phyloP scores from a whole-genome alignment of 2,888 invertebrate species.

The Nyleta sp. region DNA sequence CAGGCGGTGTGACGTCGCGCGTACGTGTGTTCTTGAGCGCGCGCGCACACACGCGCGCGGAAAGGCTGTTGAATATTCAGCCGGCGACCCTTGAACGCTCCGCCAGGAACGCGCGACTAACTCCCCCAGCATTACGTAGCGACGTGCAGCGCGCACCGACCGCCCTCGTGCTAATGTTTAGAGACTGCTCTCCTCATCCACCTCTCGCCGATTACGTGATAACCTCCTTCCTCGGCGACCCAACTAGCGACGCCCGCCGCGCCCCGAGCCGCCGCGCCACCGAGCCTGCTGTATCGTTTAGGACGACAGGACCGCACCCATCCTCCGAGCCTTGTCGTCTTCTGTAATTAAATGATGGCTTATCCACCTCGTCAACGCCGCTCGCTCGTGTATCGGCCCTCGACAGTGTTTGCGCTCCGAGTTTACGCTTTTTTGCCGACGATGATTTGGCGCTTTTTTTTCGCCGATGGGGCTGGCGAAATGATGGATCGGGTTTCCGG shows the following conservation, averaged over 20 bases:
- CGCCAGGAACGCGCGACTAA: conserved; percentile 49
- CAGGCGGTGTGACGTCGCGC: conserved; percentile 28
- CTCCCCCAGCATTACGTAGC: conserved; percentile 51
- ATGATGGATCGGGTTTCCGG: no score
- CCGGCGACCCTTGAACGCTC: conserved; percentile 69
- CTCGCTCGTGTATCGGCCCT: conserved; percentile 73
- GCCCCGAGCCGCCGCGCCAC: conserved; percentile 10
- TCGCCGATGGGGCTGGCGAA: no score
- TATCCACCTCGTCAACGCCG: conserved; percentile 75
- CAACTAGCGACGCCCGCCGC: conserved; percentile 27
- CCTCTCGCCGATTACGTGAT: conserved; percentile 62
- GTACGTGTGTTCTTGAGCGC: conserved; percentile 39
- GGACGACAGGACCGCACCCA: conserved; percentile 65
- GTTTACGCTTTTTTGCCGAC: conserved; percentile 65
- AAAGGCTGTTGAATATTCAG: conserved; percentile 79
- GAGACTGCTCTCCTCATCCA: conserved; percentile 56
- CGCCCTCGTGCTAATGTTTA: conserved; percentile 62
- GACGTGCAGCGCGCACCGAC: conserved; percentile 48
- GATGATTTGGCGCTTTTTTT: conserved; percentile 34
- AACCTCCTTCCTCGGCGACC: conserved; percentile 53
- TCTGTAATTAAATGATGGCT: conserved; percentile 79
- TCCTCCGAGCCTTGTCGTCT: conserved; percentile 61
- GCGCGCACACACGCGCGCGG: conserved; percentile 63
- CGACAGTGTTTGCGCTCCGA: conserved; percentile 51
- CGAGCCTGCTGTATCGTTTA: conserved; percentile 57